These are phyloP conservation scores for Hydriomena furcata DNA, from an alignment of 2,888 invertebrate genomes.

Conservation along the genomic window DNA sequence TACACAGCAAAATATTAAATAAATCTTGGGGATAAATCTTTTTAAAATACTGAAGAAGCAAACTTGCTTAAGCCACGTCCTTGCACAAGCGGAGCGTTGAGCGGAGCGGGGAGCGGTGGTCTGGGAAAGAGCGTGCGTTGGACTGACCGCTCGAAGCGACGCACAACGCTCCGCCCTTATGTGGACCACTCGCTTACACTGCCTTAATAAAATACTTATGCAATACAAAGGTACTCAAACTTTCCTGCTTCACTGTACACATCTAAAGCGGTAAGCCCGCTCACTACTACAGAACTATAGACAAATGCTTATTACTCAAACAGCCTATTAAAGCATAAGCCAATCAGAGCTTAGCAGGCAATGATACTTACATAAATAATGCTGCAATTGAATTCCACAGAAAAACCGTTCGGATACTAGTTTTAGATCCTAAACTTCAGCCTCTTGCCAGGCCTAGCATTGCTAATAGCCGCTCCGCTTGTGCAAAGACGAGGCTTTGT, in stretches of 20 bases:
- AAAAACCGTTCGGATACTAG: background rate
- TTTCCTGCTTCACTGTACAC: background rate
- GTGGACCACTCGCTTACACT: constrained; percentile 18
- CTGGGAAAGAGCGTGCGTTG: background rate
- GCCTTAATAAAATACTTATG: background rate
- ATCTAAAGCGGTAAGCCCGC: background rate
- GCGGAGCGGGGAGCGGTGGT: constrained; percentile 11
- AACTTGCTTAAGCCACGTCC: constrained; percentile 18
- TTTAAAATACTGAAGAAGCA: background rate
- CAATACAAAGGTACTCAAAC: background rate
- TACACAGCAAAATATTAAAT: constrained; percentile 4
- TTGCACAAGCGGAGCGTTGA: constrained; percentile 29
- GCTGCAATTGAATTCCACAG: constrained; percentile 6
- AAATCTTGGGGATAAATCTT: background rate
- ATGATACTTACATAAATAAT: background rate
- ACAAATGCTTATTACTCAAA: background rate
- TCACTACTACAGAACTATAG: background rate
- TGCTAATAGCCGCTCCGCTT: constrained; percentile 20
- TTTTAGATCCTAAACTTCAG: background rate
- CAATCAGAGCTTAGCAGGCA: background rate
- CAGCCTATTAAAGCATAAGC: background rate
- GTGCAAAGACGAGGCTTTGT: constrained; percentile 22
- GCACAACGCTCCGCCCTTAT: constrained; percentile 17
- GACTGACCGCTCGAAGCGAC: constrained; percentile 5
- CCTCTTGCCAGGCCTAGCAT: constrained; percentile 11